These are phyloP conservation scores for Euzophera pinguis DNA, from an alignment of 2,888 invertebrate genomes.

Conservation along the genomic window DNA sequence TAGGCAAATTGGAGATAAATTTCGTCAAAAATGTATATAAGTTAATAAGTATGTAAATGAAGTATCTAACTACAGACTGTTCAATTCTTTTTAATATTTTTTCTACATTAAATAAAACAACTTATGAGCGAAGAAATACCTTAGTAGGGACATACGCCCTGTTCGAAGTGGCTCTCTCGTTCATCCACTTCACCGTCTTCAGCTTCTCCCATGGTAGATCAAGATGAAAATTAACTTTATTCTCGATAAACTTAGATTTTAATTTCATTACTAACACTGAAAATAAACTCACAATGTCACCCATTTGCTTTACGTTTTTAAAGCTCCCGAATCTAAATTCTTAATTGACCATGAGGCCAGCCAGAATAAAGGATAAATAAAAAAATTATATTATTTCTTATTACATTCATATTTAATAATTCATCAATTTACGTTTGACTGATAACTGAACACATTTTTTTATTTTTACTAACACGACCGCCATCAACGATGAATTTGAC, in stretches of 20 bases:
- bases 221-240: conserved; percentile 67
- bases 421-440: conserved; percentile 58
- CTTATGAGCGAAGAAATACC: conserved; percentile 48
- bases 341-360: conserved; percentile 67
- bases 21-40: no score
- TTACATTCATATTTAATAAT: conserved; percentile 57
- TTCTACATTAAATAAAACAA: no score
- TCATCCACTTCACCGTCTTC: conserved; percentile 87
- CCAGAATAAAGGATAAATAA: conserved; percentile 29
- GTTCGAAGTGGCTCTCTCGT: conserved; percentile 84
- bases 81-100: no score
- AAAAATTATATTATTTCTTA: conserved; percentile 36
- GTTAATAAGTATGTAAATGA: no score
- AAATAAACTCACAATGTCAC: conserved; percentile 74
- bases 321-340: conserved; percentile 36
- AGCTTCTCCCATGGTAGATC: conserved; percentile 69
- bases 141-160: conserved; percentile 92
- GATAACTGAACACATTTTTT: conserved; percentile 33
- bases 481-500: conserved; percentile 43
- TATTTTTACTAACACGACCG: conserved; percentile 32
- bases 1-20: no score
- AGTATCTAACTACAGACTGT: no score
- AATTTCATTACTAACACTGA: conserved; percentile 77
- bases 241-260: conserved; percentile 74
- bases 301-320: conserved; percentile 53